phyloP scores from a whole-genome alignment of 2,888 invertebrate species.

The Escarpia spicata region DNA sequence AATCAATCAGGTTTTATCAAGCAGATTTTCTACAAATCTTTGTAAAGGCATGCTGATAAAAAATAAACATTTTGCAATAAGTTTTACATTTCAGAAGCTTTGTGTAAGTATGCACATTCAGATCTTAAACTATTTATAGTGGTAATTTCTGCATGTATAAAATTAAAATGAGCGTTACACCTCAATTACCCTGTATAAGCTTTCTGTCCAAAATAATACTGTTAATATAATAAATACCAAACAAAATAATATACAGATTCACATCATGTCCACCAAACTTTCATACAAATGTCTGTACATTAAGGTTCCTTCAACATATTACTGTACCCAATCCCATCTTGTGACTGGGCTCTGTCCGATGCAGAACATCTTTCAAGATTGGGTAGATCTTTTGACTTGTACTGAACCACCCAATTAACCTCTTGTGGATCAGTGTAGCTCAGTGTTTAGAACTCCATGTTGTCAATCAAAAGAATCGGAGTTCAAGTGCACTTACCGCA shows the following conservation, averaged over 20 bases:
- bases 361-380: slow-evolving; percentile 52
- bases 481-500: too few relatives aligned
- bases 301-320: not conserved
- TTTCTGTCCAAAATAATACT: not conserved
- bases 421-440: too few relatives aligned
- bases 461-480: too few relatives aligned
- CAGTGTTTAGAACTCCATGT: too few relatives aligned
- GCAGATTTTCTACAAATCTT: too few relatives aligned
- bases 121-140: not conserved
- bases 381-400: slow-evolving; percentile 45
- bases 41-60: too few relatives aligned
- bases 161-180: not conserved
- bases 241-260: not conserved
- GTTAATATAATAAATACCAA: not conserved
- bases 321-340: slow-evolving; percentile 53
- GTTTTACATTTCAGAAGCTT: too few relatives aligned
- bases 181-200: not conserved
- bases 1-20: too few relatives aligned
- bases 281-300: not conserved
- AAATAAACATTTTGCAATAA: too few relatives aligned
- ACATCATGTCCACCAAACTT: not conserved
- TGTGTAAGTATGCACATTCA: too few relatives aligned
- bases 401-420: slow-evolving; percentile 32
- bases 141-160: not conserved
- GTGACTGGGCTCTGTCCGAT: slow-evolving; percentile 52